Evolutionary conservation across 1,140 invertebrate genomes (phyloP).

Genomic region (Trialeurodes vaporariorum): DNA sequence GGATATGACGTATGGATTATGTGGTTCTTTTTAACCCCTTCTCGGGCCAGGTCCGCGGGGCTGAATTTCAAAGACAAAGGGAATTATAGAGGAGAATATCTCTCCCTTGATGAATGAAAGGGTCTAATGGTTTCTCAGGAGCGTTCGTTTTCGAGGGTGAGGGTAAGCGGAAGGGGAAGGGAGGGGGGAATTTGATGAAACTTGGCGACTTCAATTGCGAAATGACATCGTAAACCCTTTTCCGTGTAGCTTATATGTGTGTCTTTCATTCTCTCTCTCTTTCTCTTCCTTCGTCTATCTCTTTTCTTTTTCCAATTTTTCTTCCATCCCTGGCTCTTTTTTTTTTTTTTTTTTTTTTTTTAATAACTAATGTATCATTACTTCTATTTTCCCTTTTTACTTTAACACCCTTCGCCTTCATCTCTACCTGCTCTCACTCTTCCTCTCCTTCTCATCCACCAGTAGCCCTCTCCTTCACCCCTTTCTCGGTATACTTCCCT

Average conservation of each 20-base stretch:
- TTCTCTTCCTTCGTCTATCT: neutral
- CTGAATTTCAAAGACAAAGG: neutral
- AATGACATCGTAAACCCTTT: neutral
- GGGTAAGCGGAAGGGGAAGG: too few relatives aligned
- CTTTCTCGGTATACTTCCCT: too few relatives aligned
- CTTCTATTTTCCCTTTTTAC: neutral
- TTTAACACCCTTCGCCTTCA: neutral
- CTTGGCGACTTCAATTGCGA: neutral
- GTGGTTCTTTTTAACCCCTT: neutral
- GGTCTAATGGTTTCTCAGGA: neutral
- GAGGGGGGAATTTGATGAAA: neutral
- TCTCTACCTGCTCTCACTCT: too few relatives aligned
- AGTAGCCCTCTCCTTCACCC: too few relatives aligned
- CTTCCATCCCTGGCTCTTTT: neutral
- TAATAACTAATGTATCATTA: conserved; percentile 1
- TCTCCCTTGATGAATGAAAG: neutral
- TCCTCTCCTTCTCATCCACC: too few relatives aligned
- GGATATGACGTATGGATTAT: neutral
- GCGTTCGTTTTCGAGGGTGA: neutral
- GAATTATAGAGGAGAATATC: neutral
- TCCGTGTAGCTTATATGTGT: neutral
- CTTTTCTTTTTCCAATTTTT: neutral
- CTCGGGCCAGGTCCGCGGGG: neutral
- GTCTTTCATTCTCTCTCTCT: neutral
- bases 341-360: neutral